A percentile compares a stretch with the other conserved stretches of the same genome.
Conservation (phyloP, 2,113 vertebrate genomes). For the Suncus etruscus region DNA sequence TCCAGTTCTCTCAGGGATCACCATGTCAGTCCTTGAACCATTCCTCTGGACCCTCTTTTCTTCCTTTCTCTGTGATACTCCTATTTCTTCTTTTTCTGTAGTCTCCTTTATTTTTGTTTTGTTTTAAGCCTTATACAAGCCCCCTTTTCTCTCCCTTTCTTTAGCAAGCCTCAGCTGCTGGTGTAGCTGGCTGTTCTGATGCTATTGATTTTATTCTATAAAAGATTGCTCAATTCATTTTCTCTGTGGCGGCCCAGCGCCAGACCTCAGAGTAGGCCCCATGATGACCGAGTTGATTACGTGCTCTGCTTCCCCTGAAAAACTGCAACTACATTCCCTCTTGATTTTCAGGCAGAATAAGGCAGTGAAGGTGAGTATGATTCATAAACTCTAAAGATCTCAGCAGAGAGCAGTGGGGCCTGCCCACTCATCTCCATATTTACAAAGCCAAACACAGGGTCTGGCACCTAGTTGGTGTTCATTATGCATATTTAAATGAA, state of each 20-base stretch:
- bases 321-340: conserved; percentile 39
- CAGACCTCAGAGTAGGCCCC: conserved; percentile 56
- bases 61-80: neutral
- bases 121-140: too few relatives aligned
- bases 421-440: conserved; percentile 42
- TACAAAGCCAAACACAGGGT: conserved; percentile 32
- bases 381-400: conserved; percentile 38
- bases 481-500: conserved; percentile 45
- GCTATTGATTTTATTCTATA: conserved; percentile 76
- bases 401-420: conserved; percentile 48
- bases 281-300: conserved; percentile 48
- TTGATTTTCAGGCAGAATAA: neutral
- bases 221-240: conserved; percentile 78
- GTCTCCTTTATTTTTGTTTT: neutral
- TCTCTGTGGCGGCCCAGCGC: conserved; percentile 34
- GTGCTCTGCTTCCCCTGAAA: conserved; percentile 13
- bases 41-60: neutral
- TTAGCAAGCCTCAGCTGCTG: conserved; percentile 16
- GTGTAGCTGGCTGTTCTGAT: conserved; percentile 42
- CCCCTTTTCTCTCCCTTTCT: neutral
- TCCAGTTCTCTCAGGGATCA: neutral
- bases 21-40: rapidly evolving
- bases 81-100: neutral
- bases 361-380: conserved; percentile 64
- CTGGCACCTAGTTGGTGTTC: neutral